phyloP scores from a whole-genome alignment of 1,140 invertebrate genomes.

The Magallana angulata region DNA sequence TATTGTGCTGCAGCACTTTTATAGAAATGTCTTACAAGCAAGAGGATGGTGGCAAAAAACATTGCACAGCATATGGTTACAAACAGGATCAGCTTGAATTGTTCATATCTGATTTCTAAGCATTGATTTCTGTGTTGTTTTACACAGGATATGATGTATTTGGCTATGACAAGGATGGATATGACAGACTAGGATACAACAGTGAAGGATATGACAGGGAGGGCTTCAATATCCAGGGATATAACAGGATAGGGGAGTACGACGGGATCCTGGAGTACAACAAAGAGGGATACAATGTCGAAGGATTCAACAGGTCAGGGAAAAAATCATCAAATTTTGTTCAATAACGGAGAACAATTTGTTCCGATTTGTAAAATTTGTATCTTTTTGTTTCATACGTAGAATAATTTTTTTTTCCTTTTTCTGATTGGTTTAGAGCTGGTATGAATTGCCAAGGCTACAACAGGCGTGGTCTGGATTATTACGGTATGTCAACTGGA shows the following conservation, averaged over 20 bases:
- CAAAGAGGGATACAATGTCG: constrained; percentile 65
- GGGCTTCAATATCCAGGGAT: constrained; percentile 70
- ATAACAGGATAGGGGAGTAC: constrained; percentile 69
- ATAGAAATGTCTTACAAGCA: no score
- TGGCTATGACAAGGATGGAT: constrained; percentile 67
- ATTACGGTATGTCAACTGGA: constrained; percentile 60
- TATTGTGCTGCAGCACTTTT: no score
- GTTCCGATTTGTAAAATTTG: no score
- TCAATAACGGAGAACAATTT: no score
- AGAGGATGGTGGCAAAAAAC: no score
- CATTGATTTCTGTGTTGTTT: no score
- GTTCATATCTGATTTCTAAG: no score
- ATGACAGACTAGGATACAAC: constrained; percentile 67
- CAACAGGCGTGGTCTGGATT: constrained; percentile 65
- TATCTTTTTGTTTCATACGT: no score
- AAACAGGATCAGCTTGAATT: no score
- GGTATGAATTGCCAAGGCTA: constrained; percentile 71
- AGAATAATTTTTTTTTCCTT: no score
- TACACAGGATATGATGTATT: constrained; percentile 64
- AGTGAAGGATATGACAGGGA: constrained; percentile 66
- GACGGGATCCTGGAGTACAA: constrained; percentile 72
- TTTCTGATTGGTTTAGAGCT: constrained; percentile 60
- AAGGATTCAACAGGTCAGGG: constrained; percentile 68
- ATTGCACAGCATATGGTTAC: no score
- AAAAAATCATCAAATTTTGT: no score